Base-by-base conservation (phyloP, 2,113 vertebrate species). In the Geococcyx californianus region DNA sequence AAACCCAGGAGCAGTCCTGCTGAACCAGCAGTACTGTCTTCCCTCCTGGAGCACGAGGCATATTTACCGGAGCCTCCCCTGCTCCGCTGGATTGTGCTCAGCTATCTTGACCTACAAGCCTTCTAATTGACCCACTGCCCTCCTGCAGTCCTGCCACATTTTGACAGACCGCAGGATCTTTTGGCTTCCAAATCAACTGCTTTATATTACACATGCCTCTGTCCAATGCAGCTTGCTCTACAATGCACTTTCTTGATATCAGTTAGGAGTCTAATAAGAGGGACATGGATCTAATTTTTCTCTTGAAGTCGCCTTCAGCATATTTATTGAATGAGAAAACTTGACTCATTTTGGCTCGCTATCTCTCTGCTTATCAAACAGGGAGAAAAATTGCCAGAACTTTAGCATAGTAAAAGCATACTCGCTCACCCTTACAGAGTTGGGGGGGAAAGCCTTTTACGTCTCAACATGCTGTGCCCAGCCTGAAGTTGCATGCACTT, bases 21-120 rank as follows among this genome's bases (percentile, higher is more conserved):
- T 90, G 59, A 94, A n/a, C 73, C 87, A 96, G 89, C 84, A 93
- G n/a, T 29, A 8, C 82, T 72, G 47, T 49, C 78, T 94, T 94
- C 83, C 70, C 82, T 84, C 11, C 44, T 3, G 4, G 34, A 75
- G 64, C 38, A 44, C 52, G n/a, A 18, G 59, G 51, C 66, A 19
- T 54, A 1, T 34, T 84, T 88, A 36, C 79, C 4, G 10, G 64
- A 93, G 84, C 87, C 84, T 82, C 25, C 69, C 38, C 70, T 79
- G 45, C 44, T 60, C 29, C 2, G 4, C 52, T 80, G 78, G 58
- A 59, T 38, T 89, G 70, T n/a, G 67, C 45, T 92, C 68, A 63
- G 79, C 88, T 83, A 3, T 60, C 79, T 76, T 68, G 72, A 84
- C 68, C 70, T 91, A 76, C 94, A 76, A 52, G 63, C 49, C 26